A percentile compares a stretch with the other conserved stretches of the same genome.
Evolutionary conservation across 2,888 invertebrate genomes (phyloP).

Genomic region (Zaprionus lineosus): DNA sequence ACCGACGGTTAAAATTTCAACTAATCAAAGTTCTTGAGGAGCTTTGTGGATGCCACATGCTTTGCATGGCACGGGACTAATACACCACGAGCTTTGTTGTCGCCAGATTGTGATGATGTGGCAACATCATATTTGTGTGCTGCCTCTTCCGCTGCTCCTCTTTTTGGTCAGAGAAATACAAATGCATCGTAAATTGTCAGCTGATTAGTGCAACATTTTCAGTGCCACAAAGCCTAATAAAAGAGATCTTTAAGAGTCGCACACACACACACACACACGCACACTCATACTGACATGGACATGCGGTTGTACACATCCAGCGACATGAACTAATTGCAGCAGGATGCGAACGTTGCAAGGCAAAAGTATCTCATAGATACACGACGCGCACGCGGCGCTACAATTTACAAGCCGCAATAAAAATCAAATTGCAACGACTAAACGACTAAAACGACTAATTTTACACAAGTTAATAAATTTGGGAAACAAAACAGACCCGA

Average conservation of each 20-base stretch:
- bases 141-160: too few relatives aligned
- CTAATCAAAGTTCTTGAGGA: constrained; percentile 57
- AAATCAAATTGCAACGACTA: constrained; percentile 76
- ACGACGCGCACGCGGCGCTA: constrained; percentile 39
- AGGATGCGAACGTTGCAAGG: constrained; percentile 34
- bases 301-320: neutral
- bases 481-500: constrained; percentile 20
- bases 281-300: constrained; percentile 12
- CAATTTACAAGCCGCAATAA: constrained; percentile 64
- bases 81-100: constrained; percentile 24
- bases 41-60: constrained; percentile 48
- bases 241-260: constrained; percentile 26
- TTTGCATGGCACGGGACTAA: constrained; percentile 67
- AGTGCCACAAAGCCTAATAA: constrained; percentile 58
- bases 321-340: constrained; percentile 39
- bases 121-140: constrained; percentile 21
- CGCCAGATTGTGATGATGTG: constrained; percentile 44
- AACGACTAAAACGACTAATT: constrained; percentile 77
- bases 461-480: constrained; percentile 76
- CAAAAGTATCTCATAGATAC: constrained; percentile 64
- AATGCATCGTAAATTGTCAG: constrained; percentile 66
- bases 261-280: constrained; percentile 9
- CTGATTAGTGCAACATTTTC: constrained; percentile 73
- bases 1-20: constrained; percentile 59
- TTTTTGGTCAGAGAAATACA: constrained; percentile 52